phyloP scores from a whole-genome alignment of 2,113 vertebrate genomes.

The Mirza zaza region DNA sequence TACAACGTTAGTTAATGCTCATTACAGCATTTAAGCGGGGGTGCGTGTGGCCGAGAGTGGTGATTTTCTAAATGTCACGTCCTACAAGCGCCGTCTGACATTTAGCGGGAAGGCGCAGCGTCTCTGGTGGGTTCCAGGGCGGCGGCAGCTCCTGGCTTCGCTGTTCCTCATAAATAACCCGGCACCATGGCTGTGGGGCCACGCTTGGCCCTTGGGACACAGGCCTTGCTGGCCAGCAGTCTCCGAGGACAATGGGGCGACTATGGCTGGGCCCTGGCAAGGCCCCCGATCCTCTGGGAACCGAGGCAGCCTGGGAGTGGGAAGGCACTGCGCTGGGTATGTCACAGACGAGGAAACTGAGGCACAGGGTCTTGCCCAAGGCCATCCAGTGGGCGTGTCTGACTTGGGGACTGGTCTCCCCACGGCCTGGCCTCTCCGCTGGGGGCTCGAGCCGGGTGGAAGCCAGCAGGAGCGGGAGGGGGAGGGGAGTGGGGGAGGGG shows the following conservation, averaged over 20 bases:
- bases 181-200: slow-evolving; percentile 30
- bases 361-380: not conserved
- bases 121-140: slow-evolving; percentile 81
- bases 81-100: slow-evolving; percentile 83
- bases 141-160: slow-evolving; percentile 61
- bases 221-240: not conserved
- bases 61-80: slow-evolving; percentile 87
- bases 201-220: not conserved
- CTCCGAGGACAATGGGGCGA: accelerated
- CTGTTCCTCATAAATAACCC: slow-evolving; percentile 78
- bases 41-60: slow-evolving; percentile 70
- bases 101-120: slow-evolving; percentile 80
- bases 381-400: not conserved
- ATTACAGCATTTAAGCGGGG: slow-evolving; percentile 75
- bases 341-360: not conserved
- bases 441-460: not conserved
- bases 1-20: slow-evolving; percentile 70
- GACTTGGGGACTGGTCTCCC: not conserved
- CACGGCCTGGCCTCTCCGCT: not conserved
- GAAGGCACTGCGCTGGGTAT: not conserved
- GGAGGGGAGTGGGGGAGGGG: not conserved
- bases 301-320: not conserved
- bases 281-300: not conserved
- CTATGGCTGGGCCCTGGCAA: not conserved
- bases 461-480: too few relatives aligned